Base-by-base conservation (phyloP, 2,113 vertebrate genomes). In the Zapornia atra region DNA sequence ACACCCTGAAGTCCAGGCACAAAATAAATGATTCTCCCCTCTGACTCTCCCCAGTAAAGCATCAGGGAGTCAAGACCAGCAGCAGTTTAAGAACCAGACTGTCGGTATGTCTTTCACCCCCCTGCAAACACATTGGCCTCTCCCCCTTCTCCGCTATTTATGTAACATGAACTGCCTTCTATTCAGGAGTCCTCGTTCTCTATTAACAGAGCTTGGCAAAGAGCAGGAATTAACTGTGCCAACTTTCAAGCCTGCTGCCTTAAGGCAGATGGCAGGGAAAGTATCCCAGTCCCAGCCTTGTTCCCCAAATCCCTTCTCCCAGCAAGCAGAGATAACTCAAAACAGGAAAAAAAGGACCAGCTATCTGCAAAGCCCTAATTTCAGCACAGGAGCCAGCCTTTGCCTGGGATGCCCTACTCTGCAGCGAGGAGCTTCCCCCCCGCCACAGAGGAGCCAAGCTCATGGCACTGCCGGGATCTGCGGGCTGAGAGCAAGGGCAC, bases 191-290 rank as follows among this genome's bases (percentile, higher is more conserved):
- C 66, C 26, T 3, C 68, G 4, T 78, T 83, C 90, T 92, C 88
- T 75, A 88, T 89, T 93, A 96, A 94, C 88, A 71, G 90, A 92
- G 86, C 63, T 95, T 98, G 97, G 97, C 97, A 94, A 90, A 88
- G 91, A 92, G 38, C 5, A 10, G 61, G 22, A 81, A 56, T 28
- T 29, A 61, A 65, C 70, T 54, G 92, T 88, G 96, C 89, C 96
- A 94, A 21, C 26, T 82, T 63, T 28, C 70, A 79, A 90, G 92
- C 11, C 31, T 33, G 65, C 70, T 69, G 91, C 90, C 83, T 95
- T 12, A 7, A 92, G 88, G 94, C 97, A 98, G 97, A 97, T 97
- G 97, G 97, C 73, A 85, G 60, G 81, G 89, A 5, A 92, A 50
- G 38, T 5, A 86, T 88, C 60, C 87, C 60, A 77, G 89, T 88